phyloP scores from a whole-genome alignment of 2,888 invertebrate genomes.

The Amphipyra berbera region DNA sequence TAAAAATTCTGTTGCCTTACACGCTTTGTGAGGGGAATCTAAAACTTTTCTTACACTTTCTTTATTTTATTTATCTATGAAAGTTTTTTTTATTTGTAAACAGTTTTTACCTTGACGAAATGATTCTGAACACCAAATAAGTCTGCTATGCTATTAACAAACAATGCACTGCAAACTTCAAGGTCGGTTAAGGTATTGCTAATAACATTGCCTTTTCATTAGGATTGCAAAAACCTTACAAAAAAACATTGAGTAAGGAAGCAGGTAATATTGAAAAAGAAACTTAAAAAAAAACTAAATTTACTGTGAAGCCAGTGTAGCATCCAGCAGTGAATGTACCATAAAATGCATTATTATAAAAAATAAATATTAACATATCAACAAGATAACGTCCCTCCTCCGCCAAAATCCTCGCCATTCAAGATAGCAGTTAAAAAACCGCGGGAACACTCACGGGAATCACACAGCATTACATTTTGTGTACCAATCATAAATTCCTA shows the following conservation, averaged over 20 bases:
- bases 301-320: conserved; percentile 21
- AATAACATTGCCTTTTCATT: too few species aligned
- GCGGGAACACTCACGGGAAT: conserved; percentile 30
- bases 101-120: neutral
- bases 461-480: conserved; percentile 42
- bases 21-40: conserved; percentile 72
- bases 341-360: conserved; percentile 25
- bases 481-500: conserved; percentile 61
- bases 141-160: too few species aligned
- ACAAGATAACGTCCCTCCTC: conserved; percentile 35
- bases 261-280: neutral
- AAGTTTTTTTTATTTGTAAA: conserved; percentile 47
- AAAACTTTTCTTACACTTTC: conserved; percentile 66
- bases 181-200: too few species aligned
- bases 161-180: too few species aligned
- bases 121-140: neutral
- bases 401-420: conserved; percentile 48
- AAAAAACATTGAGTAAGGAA: neutral
- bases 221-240: neutral
- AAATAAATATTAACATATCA: conserved; percentile 40
- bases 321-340: conserved; percentile 25
- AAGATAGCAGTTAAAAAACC: conserved; percentile 49
- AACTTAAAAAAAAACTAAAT: conserved; percentile 19
- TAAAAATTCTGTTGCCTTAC: conserved; percentile 77
- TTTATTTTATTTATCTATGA: conserved; percentile 65